Evolutionary conservation across 1,140 invertebrate genomes (phyloP), one percentile per base, ranked within the genome.

Genomic region (Rhynchophorus ferrugineus): DNA sequence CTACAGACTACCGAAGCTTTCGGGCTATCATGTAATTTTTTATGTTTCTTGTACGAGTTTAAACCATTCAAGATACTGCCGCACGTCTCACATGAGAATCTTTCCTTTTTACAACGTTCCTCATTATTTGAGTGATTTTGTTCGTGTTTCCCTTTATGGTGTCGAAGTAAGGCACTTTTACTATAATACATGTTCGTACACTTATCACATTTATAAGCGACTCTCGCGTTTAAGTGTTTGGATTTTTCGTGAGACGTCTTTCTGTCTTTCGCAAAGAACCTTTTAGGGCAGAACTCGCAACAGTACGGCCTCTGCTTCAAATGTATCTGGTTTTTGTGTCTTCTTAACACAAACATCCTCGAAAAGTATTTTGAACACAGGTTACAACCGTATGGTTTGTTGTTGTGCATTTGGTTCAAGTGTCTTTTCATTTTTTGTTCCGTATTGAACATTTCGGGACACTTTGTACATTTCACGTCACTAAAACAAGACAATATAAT

Each of bases 41-140:
- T 71, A 48, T 81, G 77, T 1, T 73, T 76, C 21, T 73, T 76
- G 9, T 83, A 69, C 5, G 81, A 75, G 44, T 82, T 78, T 41
- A 77, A 74, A 57, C 76, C 76, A 1, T 73, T 75, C 56, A 82
- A 82, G 8, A 69, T 68, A 62, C 71, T 71, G 1, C 70, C 77
- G 67, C 78, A 76, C 24, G 72, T 66, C 3, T 74, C 70, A 45
- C 75, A 77, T 0, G 69, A 67, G 22, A 67, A 66, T 60, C 75
- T 74, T 5, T 76, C 77, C 43, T 73, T 68, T 58, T 77, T 73
- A 7, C 75, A 67, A 2, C 62, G 42, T 41, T 49, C 9, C 34
- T 36, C 45, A 14, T 36, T 33, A 20, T 44, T 54, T 14, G 17
- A 48, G 13, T 38, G 5, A 5, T 13, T 38, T 13, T 5, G 7